Base-by-base conservation (phyloP, 2,888 invertebrate genomes). In the Pachydiplax longipennis region DNA sequence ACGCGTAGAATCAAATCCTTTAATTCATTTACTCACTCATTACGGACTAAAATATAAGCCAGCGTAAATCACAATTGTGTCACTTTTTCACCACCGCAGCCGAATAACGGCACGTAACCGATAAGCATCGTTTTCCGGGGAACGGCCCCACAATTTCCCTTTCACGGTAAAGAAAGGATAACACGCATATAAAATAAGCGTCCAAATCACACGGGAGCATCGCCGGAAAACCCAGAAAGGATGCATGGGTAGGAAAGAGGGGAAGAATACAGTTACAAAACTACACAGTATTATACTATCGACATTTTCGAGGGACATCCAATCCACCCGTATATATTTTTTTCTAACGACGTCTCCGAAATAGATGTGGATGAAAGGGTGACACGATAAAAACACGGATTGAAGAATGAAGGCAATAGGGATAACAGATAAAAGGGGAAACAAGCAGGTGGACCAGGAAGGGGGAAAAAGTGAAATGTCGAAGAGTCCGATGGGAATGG, bases 381-480 rank as follows among this genome's bases (percentile, higher is more conserved):
- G 87, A 87, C 87, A 61, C 61, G 87, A 87, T 87, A 87, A 61
- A 53, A 87, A 87, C 58, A 87, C 87, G 87, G 5, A 10, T 35
- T 65, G 87, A 87, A 87, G 58, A 61, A 61, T 48, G 87, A 37
- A 87, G 87, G 58, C 61, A 87, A 65, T 87, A 61, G 37, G 40
- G 61, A 15, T n/a, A 83, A 61, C 37, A n/a, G 61, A 15, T n/a
- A 83, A 53, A 83, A 35, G 58, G n/a, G 13, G 81, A 44, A 40
- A 37, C 35, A 31, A 48, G 44, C 8, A 82, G 81, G 44, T 22
- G 44, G 40, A 81, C 81, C 37, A 53, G 25, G 58, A 22, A 44
- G 87, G 35, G n/a, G 37, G 87, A 87, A 87, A 61, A 65, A 61
- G 87, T 65, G 87, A 87, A 53, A 37, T 40, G 87, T 87, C 87